Conservation (phyloP, 1,140 invertebrate genomes). For the Teleopsis dalmanni region DNA sequence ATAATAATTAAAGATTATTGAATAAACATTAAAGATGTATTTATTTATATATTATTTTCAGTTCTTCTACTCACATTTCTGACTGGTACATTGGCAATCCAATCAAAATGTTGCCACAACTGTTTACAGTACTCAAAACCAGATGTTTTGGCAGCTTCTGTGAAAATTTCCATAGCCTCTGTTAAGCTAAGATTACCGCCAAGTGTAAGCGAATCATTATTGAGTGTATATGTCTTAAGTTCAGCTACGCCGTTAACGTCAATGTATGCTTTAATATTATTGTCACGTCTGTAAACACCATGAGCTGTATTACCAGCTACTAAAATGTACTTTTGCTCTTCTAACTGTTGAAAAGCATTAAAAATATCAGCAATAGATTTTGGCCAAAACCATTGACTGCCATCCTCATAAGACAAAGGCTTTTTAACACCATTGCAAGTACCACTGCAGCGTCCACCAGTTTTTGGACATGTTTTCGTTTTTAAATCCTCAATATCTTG, state of each 20-base stretch:
- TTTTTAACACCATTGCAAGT: constrained; percentile 22
- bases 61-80: constrained; percentile 62
- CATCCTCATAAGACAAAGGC: constrained; percentile 25
- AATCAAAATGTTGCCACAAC: constrained; percentile 52
- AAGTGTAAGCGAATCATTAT: constrained; percentile 48
- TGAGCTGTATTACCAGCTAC: constrained; percentile 48
- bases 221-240: constrained; percentile 50
- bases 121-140: constrained; percentile 47
- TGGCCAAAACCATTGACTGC: constrained; percentile 13
- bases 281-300: constrained; percentile 52
- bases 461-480: constrained; percentile 12
- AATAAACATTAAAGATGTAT: too few relatives aligned
- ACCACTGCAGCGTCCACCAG: constrained; percentile 5
- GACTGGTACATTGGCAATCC: constrained; percentile 64
- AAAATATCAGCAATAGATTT: constrained; percentile 49
- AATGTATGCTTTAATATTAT: constrained; percentile 52
- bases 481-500: constrained; percentile 14
- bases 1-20: background rate
- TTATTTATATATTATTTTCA: too few relatives aligned
- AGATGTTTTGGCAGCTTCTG: constrained; percentile 45
- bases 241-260: constrained; percentile 61
- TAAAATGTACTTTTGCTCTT: constrained; percentile 48
- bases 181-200: constrained; percentile 61
- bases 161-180: constrained; percentile 55
- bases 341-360: constrained; percentile 56